A percentile compares a stretch with the other conserved stretches of the same genome.
Evolutionary conservation across 2,888 invertebrate species (phyloP).

Genomic region (Folsomia candida): DNA sequence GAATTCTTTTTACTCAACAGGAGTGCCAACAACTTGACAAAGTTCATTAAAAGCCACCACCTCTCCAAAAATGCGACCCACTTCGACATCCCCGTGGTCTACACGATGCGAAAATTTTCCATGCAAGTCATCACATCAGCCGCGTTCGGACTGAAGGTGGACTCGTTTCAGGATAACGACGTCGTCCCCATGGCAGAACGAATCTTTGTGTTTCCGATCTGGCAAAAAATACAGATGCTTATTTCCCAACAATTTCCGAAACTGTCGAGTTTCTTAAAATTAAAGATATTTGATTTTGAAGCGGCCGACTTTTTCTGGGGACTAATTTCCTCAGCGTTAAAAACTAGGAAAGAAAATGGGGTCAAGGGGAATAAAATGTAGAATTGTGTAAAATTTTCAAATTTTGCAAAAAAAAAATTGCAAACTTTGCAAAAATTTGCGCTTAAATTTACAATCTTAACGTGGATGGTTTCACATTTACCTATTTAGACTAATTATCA

Average conservation of each 20-base stretch:
- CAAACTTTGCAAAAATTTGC: too few relatives aligned
- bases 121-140: not conserved
- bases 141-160: not conserved
- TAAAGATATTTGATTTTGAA: not conserved
- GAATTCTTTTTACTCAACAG: too few relatives aligned
- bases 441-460: too few relatives aligned
- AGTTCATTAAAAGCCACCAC: not conserved
- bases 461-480: too few relatives aligned
- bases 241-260: not conserved
- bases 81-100: not conserved
- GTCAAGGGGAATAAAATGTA: not conserved
- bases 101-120: not conserved
- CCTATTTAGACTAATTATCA: too few relatives aligned
- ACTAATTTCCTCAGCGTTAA: not conserved
- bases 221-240: not conserved
- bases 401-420: too few relatives aligned
- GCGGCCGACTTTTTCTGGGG: not conserved
- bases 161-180: not conserved
- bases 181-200: not conserved
- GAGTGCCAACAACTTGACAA: not conserved
- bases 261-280: not conserved
- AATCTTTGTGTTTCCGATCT: too few relatives aligned
- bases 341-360: not conserved
- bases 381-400: not conserved
- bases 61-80: not conserved